Conservation (phyloP, 2,797 vertebrate genomes). For the Zalophus californianus region DNA sequence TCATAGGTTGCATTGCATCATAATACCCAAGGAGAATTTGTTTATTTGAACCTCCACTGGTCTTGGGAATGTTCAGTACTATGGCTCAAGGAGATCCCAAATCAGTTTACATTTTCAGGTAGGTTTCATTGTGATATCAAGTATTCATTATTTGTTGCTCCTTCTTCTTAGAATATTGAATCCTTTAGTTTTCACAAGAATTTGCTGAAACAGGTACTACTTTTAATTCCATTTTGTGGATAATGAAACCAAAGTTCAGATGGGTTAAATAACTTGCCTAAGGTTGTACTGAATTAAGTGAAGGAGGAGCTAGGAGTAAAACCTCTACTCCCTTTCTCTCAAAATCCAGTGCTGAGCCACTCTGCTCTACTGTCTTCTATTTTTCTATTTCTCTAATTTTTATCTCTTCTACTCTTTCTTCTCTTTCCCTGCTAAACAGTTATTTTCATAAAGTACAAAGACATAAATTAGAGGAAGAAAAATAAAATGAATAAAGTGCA, state of each 20-base stretch:
- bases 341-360: not conserved
- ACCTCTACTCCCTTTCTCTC: not conserved
- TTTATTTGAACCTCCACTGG: not conserved
- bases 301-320: not conserved
- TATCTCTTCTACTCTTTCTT: not conserved
- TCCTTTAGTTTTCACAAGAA: not conserved
- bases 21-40: not conserved
- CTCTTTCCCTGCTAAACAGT: not conserved
- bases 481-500: not conserved
- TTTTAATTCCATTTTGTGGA: conserved; percentile 26
- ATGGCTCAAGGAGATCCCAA: not conserved
- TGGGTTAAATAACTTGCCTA: not conserved
- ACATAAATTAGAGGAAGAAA: not conserved
- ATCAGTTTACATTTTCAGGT: conserved; percentile 45
- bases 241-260: not conserved
- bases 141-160: not conserved
- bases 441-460: conserved; percentile 1
- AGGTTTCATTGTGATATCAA: conserved; percentile 19
- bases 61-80: not conserved
- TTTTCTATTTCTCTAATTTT: conserved; percentile 29
- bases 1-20: not conserved
- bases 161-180: not conserved
- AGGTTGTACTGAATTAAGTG: not conserved
- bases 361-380: not conserved
- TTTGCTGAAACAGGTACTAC: not conserved